phyloP scores from a whole-genome alignment of 2,888 invertebrate genomes.

The Yponomeuta malinellus region DNA sequence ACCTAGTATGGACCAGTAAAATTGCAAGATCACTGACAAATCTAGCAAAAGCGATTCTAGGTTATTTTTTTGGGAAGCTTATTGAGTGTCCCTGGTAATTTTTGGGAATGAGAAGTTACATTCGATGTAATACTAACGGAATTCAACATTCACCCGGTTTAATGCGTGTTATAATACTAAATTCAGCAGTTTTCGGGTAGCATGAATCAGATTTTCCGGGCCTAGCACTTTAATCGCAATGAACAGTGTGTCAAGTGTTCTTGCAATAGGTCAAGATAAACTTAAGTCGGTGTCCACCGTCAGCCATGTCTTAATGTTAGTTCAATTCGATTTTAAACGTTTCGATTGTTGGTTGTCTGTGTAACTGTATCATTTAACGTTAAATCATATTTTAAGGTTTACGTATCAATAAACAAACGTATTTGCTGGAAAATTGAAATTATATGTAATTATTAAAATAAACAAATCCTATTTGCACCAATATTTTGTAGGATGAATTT shows the following conservation, averaged over 20 bases:
- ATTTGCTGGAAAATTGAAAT: background rate
- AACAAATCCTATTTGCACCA: background rate
- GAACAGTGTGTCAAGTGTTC: background rate
- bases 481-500: background rate
- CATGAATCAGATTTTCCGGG: too few species aligned
- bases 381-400: background rate
- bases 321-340: conserved; percentile 28
- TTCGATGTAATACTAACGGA: too few species aligned
- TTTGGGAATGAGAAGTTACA: too few species aligned
- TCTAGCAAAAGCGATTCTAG: too few species aligned
- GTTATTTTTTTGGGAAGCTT: too few species aligned
- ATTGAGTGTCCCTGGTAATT: too few species aligned
- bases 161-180: too few species aligned
- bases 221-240: too few species aligned
- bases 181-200: too few species aligned
- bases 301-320: conserved; percentile 36
- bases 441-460: background rate
- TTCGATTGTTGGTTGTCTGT: conserved; percentile 31
- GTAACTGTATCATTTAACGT: background rate
- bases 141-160: too few species aligned
- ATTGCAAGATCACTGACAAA: background rate
- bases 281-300: conserved; percentile 21
- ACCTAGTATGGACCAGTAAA: background rate
- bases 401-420: background rate
- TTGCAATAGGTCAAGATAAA: background rate